Base-by-base conservation (phyloP, 1,140 invertebrate species). In the Zophobas morio region DNA sequence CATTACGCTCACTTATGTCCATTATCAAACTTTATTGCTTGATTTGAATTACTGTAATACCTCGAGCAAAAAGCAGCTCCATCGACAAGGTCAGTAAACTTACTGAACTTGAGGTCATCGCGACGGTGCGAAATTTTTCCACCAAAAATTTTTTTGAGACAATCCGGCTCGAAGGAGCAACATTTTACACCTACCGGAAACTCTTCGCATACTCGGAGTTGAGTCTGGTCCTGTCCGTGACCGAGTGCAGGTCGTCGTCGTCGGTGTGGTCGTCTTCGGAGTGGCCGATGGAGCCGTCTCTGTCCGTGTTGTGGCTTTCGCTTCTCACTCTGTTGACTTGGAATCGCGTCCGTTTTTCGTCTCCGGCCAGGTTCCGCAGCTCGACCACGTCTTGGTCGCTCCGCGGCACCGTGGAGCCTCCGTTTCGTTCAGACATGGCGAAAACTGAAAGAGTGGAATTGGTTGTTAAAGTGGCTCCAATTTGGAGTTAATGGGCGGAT, bases 141-240 rank as follows among this genome's bases (percentile, higher is more conserved):
- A 20, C 20, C 20, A 20, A 20, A 20, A 20, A 20, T 20, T 20
- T 20, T 20, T 20, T 20, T 20, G 20, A 20, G 20, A 0, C 20
- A 20, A 20, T 20, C 20, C 20, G 20, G 20, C 20, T 20, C 20
- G 20, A 20, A 20, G 20, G 20, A 20, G 20, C 20, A 20, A 20
- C 20, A 20, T 20, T 20, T 20, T 20, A 20, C 20, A 20, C 84
- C 84, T 82, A 92, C 91, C 91, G 89, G 86, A 92, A 95, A 85
- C 94, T 96, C 86, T 95, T 95, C 35, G 90, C 90, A 88, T 95
- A 94, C 84, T 92, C 87, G 1, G 90, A 88, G 75, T 89, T 90
- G 8, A 86, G 78, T 89, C 90, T 78, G 86, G 83, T 85, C 74
- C 80, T 82, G 56, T 85, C 84, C 1, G 78, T 84, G 42, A 79